These are phyloP conservation scores for Enteromius afrohamiltoni DNA, from an alignment of 2,797 vertebrate genomes.

Conservation along the genomic window DNA sequence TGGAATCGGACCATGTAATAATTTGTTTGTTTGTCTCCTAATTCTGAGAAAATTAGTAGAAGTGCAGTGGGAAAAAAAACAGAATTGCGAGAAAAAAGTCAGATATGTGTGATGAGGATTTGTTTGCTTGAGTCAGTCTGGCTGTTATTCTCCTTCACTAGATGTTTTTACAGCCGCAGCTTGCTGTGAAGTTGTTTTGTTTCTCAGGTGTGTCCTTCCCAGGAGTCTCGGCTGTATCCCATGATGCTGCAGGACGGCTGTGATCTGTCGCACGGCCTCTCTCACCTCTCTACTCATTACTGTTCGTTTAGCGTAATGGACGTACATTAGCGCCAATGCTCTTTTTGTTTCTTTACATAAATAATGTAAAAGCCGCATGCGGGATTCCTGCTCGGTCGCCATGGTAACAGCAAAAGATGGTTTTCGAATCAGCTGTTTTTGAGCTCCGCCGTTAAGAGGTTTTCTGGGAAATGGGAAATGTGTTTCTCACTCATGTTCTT, in stretches of 20 bases:
- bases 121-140: not conserved
- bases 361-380: not conserved
- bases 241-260: not conserved
- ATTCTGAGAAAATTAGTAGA: not conserved
- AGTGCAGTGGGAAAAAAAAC: too few species aligned
- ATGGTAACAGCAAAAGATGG: slow-evolving; percentile 3
- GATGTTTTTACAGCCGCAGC: not conserved
- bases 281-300: not conserved
- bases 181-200: not conserved
- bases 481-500: slow-evolving; percentile 18
- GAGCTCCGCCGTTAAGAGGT: not conserved
- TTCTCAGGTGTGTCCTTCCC: slow-evolving; percentile 7
- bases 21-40: not conserved
- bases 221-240: not conserved
- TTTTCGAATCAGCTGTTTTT: not conserved
- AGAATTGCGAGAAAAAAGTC: too few species aligned
- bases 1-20: too few species aligned
- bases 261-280: not conserved
- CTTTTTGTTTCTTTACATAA: not conserved
- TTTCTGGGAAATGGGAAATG: slow-evolving; percentile 31
- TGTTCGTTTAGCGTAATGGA: not conserved
- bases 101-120: not conserved
- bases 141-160: not conserved
- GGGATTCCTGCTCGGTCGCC: not conserved
- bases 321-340: not conserved